Evolutionary conservation across 2,113 vertebrate genomes (phyloP).

Genomic region (Neolamprologus sp.): DNA sequence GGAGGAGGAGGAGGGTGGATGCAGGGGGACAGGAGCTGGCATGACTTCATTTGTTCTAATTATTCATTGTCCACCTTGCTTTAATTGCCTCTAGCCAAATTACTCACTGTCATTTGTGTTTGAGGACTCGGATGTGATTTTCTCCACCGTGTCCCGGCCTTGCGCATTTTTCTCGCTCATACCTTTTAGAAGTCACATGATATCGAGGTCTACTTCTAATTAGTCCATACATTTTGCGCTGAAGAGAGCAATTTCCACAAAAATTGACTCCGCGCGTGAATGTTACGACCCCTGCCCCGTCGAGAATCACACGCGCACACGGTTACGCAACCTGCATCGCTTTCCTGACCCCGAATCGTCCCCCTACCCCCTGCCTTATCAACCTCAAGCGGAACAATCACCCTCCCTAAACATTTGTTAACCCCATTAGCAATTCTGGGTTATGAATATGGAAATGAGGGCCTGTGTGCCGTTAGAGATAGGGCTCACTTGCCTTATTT

Average conservation of each 20-base stretch:
- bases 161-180: not conserved
- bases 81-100: constrained; percentile 5
- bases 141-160: not conserved
- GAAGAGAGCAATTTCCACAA: not conserved
- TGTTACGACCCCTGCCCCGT: not conserved
- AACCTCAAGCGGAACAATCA: constrained; percentile 35
- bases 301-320: not conserved
- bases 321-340: not conserved
- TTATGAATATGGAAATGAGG: constrained; percentile 89
- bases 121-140: not conserved
- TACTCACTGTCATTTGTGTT: constrained; percentile 5
- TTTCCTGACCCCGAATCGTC: not conserved
- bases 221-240: not conserved
- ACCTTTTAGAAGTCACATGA: not conserved
- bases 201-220: not conserved
- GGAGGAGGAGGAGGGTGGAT: not conserved
- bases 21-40: not conserved
- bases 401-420: constrained; percentile 80
- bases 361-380: constrained; percentile 5
- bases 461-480: constrained; percentile 74
- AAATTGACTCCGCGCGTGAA: not conserved
- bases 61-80: constrained; percentile 7
- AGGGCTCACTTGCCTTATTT: constrained; percentile 81
- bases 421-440: constrained; percentile 82
- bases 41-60: constrained; percentile 3